phyloP scores from a whole-genome alignment of 2,888 invertebrate genomes.

The Linnaemya tessellans region DNA sequence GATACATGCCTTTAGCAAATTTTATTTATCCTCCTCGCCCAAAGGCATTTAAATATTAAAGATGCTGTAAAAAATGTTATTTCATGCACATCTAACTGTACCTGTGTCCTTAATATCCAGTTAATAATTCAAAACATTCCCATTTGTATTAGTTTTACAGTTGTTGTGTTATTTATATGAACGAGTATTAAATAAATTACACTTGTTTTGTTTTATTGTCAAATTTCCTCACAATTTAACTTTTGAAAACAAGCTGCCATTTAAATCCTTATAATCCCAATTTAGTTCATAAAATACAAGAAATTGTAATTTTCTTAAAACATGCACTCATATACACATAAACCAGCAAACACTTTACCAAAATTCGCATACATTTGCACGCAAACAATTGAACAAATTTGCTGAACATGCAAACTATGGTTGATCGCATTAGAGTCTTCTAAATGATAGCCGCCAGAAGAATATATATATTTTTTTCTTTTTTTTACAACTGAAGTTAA shows the following conservation, averaged over 20 bases:
- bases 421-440: neutral
- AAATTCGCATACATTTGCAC: neutral
- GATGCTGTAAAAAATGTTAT: too few species aligned
- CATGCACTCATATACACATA: constrained; percentile 10
- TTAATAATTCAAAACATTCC: constrained; percentile 33
- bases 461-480: too few species aligned
- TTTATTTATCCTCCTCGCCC: too few species aligned
- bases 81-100: neutral
- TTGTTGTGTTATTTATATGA: constrained; percentile 45
- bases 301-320: constrained; percentile 51
- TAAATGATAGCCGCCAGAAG: neutral
- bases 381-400: neutral
- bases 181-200: constrained; percentile 56
- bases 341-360: neutral
- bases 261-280: constrained; percentile 67
- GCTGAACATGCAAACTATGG: neutral
- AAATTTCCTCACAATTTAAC: constrained; percentile 69
- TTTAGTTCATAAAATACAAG: constrained; percentile 60
- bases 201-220: constrained; percentile 63
- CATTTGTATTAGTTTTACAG: constrained; percentile 27
- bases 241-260: constrained; percentile 64
- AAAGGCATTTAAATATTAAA: too few species aligned
- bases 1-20: too few species aligned
- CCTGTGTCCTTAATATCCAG: constrained; percentile 5
- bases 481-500: too few species aligned